These are phyloP conservation scores for Tenebrosternarchus preto DNA, from an alignment of 2,113 vertebrate species.

Conservation along the genomic window DNA sequence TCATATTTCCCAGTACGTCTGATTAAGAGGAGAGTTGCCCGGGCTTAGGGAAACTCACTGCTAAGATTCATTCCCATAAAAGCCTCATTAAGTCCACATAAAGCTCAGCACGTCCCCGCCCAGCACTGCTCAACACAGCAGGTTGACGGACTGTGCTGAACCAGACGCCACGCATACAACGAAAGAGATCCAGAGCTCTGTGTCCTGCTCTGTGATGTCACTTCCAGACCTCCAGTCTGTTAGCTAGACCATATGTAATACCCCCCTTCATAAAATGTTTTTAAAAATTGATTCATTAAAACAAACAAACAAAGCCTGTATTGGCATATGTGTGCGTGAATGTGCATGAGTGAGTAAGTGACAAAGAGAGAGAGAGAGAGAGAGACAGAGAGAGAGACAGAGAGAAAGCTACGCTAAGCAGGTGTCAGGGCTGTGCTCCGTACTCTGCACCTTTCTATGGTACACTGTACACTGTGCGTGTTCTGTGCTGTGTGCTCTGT, in stretches of 20 bases:
- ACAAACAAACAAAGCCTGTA: neutral
- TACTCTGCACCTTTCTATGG: no score
- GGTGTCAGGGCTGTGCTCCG: no score
- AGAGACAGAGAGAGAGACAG: neutral
- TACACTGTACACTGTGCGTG: no score
- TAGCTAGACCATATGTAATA: neutral
- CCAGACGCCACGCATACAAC: neutral
- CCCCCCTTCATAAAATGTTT: no score
- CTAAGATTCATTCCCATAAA: conserved; percentile 38
- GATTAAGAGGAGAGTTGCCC: conserved; percentile 23
- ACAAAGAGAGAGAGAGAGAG: neutral
- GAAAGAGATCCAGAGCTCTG: no score
- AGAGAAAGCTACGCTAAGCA: neutral
- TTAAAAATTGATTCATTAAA: no score
- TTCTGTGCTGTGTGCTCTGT: no score
- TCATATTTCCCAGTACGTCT: neutral
- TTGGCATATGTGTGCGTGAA: neutral
- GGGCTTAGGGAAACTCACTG: conserved; percentile 24
- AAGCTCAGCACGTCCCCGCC: neutral
- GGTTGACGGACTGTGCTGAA: conserved; percentile 11
- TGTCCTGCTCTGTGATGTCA: no score
- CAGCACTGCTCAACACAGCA: neutral
- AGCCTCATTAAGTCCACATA: conserved; percentile 22
- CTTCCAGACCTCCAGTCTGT: neutral
- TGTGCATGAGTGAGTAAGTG: neutral